phyloP scores from a whole-genome alignment of 2,113 vertebrate genomes.

The Colius striatus region DNA sequence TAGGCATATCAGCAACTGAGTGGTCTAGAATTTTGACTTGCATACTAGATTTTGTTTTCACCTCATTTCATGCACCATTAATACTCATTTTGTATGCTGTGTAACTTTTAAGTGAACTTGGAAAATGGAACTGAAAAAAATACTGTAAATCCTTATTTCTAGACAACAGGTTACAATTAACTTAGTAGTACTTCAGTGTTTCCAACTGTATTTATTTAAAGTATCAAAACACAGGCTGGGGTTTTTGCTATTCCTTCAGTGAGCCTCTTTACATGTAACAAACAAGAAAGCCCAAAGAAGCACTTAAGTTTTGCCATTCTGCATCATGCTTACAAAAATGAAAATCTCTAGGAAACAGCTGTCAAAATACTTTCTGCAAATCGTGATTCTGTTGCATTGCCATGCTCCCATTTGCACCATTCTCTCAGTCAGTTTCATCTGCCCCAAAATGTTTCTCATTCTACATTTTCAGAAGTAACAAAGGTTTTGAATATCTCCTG shows the following conservation, averaged over 20 bases:
- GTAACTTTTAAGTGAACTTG: not conserved
- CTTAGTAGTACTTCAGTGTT: not conserved
- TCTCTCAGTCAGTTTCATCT: not conserved
- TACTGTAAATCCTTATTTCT: not conserved
- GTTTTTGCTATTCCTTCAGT: not conserved
- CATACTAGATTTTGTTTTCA: not conserved
- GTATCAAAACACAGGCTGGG: not conserved
- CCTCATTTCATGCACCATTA: not conserved
- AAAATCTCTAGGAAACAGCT: not conserved
- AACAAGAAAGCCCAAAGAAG: not conserved
- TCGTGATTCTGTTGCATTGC: not conserved
- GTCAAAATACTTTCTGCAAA: not conserved
- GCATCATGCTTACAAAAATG: not conserved
- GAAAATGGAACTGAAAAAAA: not conserved
- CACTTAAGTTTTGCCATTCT: not conserved
- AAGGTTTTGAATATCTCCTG: not conserved
- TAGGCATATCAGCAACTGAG: not conserved
- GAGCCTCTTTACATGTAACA: not conserved
- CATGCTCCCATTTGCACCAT: not conserved
- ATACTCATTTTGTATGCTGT: not conserved
- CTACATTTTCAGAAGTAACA: not conserved
- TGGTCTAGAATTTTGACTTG: not conserved
- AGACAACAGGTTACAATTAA: not conserved
- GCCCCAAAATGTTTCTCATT: not conserved
- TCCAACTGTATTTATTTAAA: not conserved